Evolutionary conservation across 1,140 invertebrate species (phyloP), one percentile per base, ranked within the genome.

Genomic region (Drosophila bocqueti): DNA sequence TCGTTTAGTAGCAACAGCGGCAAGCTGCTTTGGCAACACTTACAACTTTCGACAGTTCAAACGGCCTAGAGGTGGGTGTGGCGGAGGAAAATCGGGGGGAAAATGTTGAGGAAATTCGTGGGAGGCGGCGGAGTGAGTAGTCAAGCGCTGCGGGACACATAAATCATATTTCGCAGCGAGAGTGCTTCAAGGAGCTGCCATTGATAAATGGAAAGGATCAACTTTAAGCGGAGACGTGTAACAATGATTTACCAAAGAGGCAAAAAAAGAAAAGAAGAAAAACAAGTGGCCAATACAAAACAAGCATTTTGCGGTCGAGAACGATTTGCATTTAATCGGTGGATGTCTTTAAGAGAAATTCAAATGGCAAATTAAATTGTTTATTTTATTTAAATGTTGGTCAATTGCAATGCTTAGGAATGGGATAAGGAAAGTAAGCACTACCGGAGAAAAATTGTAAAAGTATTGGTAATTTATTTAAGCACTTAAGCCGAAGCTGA

Each of bases 21-120:
- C 67, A 87, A 87, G 79, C 81, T 84, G 87, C 82, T 78, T 71
- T 71, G 68, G 86, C 85, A 91, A 90, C 82, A 82, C 86, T 90
- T 85, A 91, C 86, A 85, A 90, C 71, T 90, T 90, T 90, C 82
- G 85, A 90, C 85, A 90, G 82, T 85, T 90, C 72, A 82, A 85
- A 61, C 68, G 77, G 71, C 79, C 61, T 24, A 45, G 18, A 21
- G 46, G 26, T 45, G 43, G 59, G 15, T 21, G 47, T 42, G 7
- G 1, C 2, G 18, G 31, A 2, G 34, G 7, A 24, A 29, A 38
- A n/a, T 50, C 36, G 49, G 4, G 49, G 40, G 40, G 16, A 16
- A 31, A 21, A 26, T 31, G 16, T 13, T 31, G 43, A 43, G 55
- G 38, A 21, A 54, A 29, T 36, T 34, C 11, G 61, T 36, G 40